These are phyloP conservation scores for Cheilosia vulpina DNA, from an alignment of 2,888 invertebrate species.

Conservation along the genomic window DNA sequence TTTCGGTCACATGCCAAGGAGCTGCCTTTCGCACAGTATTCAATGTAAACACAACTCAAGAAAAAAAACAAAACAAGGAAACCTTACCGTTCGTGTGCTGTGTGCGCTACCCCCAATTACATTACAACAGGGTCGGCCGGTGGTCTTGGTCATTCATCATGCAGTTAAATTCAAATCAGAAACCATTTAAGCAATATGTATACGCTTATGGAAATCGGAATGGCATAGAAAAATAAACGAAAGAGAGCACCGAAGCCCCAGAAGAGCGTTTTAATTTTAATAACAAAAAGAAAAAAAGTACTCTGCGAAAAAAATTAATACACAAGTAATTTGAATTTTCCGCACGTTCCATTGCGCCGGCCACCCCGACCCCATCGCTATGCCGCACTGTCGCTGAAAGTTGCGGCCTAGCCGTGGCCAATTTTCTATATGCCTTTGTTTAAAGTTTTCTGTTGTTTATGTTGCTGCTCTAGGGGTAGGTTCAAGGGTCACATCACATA, in stretches of 20 bases:
- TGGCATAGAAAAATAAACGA: constrained; percentile 57
- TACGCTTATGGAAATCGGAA: constrained; percentile 71
- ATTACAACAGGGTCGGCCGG: constrained; percentile 47
- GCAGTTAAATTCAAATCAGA: constrained; percentile 78
- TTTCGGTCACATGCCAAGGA: constrained; percentile 70
- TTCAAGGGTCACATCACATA: constrained; percentile 60
- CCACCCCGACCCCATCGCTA: constrained; percentile 3
- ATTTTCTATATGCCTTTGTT: constrained; percentile 68
- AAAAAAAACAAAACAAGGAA: constrained; percentile 41
- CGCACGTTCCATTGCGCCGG: constrained; percentile 67
- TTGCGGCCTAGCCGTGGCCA: constrained; percentile 60
- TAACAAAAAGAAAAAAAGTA: constrained; percentile 60
- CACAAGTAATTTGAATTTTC: constrained; percentile 75
- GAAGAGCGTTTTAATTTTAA: constrained; percentile 70
- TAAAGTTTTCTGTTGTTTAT: constrained; percentile 72
- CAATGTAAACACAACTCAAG: constrained; percentile 51
- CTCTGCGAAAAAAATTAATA: constrained; percentile 70
- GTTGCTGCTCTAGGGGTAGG: constrained; percentile 30
- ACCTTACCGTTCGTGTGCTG: constrained; percentile 53
- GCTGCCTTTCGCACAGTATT: constrained; percentile 2
- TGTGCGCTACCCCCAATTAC: constrained; percentile 29
- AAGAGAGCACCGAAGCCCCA: constrained; percentile 59
- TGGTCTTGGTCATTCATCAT: constrained; percentile 77
- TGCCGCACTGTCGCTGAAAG: constrained; percentile 38
- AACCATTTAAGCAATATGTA: constrained; percentile 77